Evolutionary conservation across 2,797 vertebrate species (phyloP).

Genomic region (Okamejei kenojei): DNA sequence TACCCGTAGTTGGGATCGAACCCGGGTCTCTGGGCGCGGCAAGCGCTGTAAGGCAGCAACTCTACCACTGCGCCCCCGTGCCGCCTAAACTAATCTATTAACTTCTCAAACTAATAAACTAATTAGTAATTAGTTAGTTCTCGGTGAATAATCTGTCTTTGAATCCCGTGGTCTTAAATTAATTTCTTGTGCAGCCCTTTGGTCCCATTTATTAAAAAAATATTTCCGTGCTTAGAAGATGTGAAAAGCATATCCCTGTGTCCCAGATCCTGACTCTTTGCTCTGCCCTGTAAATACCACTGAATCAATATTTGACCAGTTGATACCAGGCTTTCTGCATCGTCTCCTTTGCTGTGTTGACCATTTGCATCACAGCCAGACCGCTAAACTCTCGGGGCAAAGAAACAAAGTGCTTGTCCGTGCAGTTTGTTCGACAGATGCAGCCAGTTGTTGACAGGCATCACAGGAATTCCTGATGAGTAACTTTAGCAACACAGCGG

Average conservation of each 20-base stretch:
- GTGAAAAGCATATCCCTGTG: neutral
- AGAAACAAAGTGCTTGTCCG: neutral
- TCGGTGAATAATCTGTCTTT: neutral
- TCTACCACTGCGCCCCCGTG: too few relatives aligned
- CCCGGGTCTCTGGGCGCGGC: too few relatives aligned
- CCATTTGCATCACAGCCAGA: conserved; percentile 8
- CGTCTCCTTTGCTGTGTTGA: neutral
- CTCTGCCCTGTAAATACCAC: neutral
- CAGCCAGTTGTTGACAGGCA: too few relatives aligned
- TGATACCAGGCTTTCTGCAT: neutral
- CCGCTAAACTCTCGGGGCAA: neutral
- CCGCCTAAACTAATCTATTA: too few relatives aligned
- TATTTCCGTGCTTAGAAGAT: neutral
- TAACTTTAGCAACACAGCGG: neutral
- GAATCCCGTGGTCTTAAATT: too few relatives aligned
- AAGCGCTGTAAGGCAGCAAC: too few relatives aligned
- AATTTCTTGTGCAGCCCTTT: neutral
- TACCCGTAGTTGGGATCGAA: too few relatives aligned
- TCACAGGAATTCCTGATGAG: conserved; percentile 5
- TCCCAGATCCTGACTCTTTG: neutral
- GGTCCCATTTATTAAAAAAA: neutral
- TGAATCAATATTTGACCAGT: neutral
- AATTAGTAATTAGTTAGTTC: too few relatives aligned
- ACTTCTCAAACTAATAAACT: too few relatives aligned
- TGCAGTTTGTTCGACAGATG: neutral